These are phyloP conservation scores for Numenius phaeopus DNA, from an alignment of 2,797 vertebrate genomes.

Conservation along the genomic window DNA sequence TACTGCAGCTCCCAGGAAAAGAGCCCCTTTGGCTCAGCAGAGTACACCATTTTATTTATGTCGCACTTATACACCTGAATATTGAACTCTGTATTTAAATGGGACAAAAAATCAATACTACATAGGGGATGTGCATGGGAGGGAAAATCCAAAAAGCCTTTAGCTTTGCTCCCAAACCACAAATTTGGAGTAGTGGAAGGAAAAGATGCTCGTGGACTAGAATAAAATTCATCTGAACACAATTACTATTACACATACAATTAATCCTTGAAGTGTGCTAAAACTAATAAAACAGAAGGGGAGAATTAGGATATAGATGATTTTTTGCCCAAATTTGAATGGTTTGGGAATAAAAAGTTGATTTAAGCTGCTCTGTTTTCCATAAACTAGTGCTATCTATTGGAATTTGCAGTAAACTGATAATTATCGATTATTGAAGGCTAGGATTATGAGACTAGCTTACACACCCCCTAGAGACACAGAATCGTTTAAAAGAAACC, in stretches of 20 bases:
- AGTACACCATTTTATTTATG: conserved; percentile 79
- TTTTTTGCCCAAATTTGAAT: not conserved
- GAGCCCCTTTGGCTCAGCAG: conserved; percentile 69
- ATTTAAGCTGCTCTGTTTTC: not conserved
- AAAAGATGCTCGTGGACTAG: not conserved
- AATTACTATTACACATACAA: not conserved
- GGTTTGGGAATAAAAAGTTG: not conserved
- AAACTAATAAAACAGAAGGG: not conserved
- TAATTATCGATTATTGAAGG: not conserved
- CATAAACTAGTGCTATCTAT: not conserved
- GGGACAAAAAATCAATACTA: conserved; percentile 52
- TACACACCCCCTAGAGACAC: not conserved
- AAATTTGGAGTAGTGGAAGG: not conserved
- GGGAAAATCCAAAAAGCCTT: not conserved
- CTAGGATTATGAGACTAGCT: not conserved
- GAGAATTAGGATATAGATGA: not conserved
- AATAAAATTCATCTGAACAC: not conserved
- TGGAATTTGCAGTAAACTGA: not conserved
- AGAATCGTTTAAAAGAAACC: not conserved
- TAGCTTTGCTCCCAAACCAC: not conserved
- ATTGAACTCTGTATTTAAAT: conserved; percentile 61
- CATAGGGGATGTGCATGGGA: not conserved
- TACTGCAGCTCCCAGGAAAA: conserved; percentile 65
- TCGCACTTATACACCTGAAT: conserved; percentile 45
- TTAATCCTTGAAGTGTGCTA: conserved; percentile 3